phyloP scores from a whole-genome alignment of 2,888 invertebrate genomes.

The Netelia inedita region DNA sequence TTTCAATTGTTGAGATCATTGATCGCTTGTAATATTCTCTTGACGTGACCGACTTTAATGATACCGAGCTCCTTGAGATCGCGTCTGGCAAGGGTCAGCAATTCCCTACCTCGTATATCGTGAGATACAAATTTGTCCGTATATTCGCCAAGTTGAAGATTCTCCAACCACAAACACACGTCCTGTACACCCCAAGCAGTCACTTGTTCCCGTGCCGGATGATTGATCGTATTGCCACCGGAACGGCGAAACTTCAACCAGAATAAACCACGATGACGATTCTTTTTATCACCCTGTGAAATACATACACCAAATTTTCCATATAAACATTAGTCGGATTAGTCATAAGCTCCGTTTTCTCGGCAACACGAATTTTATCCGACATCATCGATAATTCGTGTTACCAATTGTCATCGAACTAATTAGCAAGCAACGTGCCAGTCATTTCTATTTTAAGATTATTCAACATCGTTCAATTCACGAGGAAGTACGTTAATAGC shows the following conservation, averaged over 20 bases:
- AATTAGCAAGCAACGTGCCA: not conserved
- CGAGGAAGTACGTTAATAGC: no score
- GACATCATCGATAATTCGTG: not conserved
- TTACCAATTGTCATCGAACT: not conserved
- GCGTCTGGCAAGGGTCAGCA: slow-evolving; percentile 93
- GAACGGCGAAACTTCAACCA: slow-evolving; percentile 89
- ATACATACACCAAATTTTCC: slow-evolving; percentile 9
- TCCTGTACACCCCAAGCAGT: slow-evolving; percentile 94
- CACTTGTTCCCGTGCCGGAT: slow-evolving; percentile 81
- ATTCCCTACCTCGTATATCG: slow-evolving; percentile 96
- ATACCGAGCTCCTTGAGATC: slow-evolving; percentile 97
- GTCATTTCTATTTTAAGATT: not conserved
- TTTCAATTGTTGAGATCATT: slow-evolving; percentile 89
- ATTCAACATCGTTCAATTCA: not conserved
- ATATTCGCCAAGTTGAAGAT: slow-evolving; percentile 95
- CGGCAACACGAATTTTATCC: slow-evolving; percentile 3
- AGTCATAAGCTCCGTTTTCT: slow-evolving; percentile 44
- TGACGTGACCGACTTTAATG: slow-evolving; percentile 97
- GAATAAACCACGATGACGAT: slow-evolving; percentile 87
- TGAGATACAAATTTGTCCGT: slow-evolving; percentile 95
- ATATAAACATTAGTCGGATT: slow-evolving; percentile 57
- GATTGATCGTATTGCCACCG: slow-evolving; percentile 83
- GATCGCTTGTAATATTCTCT: slow-evolving; percentile 96
- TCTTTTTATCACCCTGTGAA: slow-evolving; percentile 82
- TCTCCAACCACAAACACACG: slow-evolving; percentile 96